Percentiles rank a stretch among this genome's conserved stretches.
phyloP scores from a whole-genome alignment of 2,888 invertebrate genomes.

The Flexamia atlantica region DNA sequence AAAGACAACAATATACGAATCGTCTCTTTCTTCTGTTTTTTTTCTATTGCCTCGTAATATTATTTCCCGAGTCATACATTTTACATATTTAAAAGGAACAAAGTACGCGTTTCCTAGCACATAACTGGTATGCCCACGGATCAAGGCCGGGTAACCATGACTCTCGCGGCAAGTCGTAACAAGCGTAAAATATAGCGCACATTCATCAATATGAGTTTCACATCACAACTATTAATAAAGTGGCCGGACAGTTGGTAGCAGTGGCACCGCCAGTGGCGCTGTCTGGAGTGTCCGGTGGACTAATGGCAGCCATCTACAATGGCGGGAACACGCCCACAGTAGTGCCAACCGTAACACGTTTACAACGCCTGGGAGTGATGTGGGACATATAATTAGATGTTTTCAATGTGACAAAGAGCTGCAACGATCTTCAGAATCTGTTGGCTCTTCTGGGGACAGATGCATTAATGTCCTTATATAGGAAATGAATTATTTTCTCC shows the following conservation, averaged over 20 bases:
- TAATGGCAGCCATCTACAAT: constrained; percentile 47
- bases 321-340: constrained; percentile 29
- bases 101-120: neutral
- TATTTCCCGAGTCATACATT: too few relatives aligned
- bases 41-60: too few relatives aligned
- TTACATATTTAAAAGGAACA: neutral
- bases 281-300: constrained; percentile 5
- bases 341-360: neutral
- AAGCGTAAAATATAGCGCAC: constrained; percentile 39
- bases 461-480: too few relatives aligned
- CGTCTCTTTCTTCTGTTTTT: too few relatives aligned
- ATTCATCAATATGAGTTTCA: constrained; percentile 48
- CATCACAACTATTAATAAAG: constrained; percentile 49
- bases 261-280: constrained; percentile 36
- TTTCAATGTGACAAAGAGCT: neutral
- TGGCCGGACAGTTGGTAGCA: constrained; percentile 28
- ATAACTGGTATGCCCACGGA: neutral
- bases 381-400: neutral
- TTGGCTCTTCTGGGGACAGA: too few relatives aligned
- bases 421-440: too few relatives aligned
- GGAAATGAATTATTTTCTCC: too few relatives aligned
- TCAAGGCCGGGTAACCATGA: neutral
- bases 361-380: neutral
- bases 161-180: neutral
- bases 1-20: too few relatives aligned